These are phyloP conservation scores for Pecten maximus DNA, from an alignment of 2,888 invertebrate species.

Conservation along the genomic window DNA sequence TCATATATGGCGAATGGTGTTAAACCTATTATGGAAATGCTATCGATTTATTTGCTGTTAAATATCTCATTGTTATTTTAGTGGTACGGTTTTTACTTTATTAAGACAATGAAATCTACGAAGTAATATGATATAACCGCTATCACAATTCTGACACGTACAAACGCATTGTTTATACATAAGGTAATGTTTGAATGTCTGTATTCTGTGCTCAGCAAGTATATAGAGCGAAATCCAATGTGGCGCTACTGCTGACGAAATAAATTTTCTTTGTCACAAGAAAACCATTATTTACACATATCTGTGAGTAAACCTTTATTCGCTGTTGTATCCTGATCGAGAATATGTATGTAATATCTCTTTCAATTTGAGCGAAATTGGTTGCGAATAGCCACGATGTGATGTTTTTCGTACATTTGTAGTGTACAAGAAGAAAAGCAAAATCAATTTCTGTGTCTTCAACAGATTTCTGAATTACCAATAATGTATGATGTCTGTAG, in stretches of 20 bases:
- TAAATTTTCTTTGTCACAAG: not conserved
- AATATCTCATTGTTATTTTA: not conserved
- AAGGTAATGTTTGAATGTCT: no score
- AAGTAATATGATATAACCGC: not conserved
- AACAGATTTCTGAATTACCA: not conserved
- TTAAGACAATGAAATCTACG: not conserved
- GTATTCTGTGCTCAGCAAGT: not conserved
- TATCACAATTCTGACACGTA: not conserved
- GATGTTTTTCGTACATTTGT: conserved; percentile 7
- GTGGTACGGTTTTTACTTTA: not conserved
- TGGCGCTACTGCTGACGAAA: not conserved
- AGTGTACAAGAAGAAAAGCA: not conserved
- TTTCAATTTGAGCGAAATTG: not conserved
- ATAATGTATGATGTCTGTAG: not conserved
- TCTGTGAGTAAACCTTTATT: not conserved
- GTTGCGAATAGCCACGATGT: not conserved
- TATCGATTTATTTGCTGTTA: not conserved
- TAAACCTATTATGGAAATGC: not conserved
- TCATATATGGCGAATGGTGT: not conserved
- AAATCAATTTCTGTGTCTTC: not conserved
- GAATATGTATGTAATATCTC: not conserved
- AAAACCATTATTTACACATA: not conserved
- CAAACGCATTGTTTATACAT: not conserved
- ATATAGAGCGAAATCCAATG: not conserved
- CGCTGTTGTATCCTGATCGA: not conserved